Evolutionary conservation across 2,797 vertebrate species (phyloP).

Genomic region (Hyperoplus immaculatus): DNA sequence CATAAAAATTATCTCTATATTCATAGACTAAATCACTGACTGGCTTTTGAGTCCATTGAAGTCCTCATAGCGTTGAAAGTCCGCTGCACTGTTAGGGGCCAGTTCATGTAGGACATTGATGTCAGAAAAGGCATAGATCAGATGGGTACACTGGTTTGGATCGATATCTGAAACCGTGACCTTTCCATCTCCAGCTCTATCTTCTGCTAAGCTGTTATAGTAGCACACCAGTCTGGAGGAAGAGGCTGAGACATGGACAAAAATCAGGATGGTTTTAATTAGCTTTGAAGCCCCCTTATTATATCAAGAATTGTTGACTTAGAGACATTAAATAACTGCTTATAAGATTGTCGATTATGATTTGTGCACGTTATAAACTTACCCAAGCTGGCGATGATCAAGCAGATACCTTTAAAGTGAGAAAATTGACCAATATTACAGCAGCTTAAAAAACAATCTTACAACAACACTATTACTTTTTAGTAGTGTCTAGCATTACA

Average conservation of each 20-base stretch:
- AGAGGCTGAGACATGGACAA: conserved; percentile 66
- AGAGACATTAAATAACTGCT: background rate
- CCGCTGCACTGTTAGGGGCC: conserved; percentile 65
- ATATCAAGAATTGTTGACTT: background rate
- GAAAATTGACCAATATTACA: conserved; percentile 1
- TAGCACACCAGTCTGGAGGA: conserved; percentile 83
- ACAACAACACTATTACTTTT: background rate
- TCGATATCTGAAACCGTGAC: conserved; percentile 78
- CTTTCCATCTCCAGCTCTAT: conserved; percentile 57
- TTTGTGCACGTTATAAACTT: conserved; percentile 14
- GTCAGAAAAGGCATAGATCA: conserved; percentile 85
- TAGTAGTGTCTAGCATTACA: background rate
- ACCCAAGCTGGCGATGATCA: conserved; percentile 52
- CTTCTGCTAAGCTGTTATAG: conserved; percentile 83
- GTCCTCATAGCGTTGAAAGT: conserved; percentile 71
- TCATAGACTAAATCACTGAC: conserved; percentile 44
- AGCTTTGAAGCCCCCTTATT: background rate
- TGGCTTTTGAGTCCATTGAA: conserved; percentile 82
- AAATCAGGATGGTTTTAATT: background rate
- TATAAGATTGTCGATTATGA: background rate
- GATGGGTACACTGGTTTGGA: conserved; percentile 85
- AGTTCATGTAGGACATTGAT: conserved; percentile 74
- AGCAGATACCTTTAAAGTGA: conserved; percentile 55
- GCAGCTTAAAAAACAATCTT: background rate
- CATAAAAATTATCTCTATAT: background rate